phyloP scores from a whole-genome alignment of 2,113 vertebrate genomes.

The Alaudala cheleensis region DNA sequence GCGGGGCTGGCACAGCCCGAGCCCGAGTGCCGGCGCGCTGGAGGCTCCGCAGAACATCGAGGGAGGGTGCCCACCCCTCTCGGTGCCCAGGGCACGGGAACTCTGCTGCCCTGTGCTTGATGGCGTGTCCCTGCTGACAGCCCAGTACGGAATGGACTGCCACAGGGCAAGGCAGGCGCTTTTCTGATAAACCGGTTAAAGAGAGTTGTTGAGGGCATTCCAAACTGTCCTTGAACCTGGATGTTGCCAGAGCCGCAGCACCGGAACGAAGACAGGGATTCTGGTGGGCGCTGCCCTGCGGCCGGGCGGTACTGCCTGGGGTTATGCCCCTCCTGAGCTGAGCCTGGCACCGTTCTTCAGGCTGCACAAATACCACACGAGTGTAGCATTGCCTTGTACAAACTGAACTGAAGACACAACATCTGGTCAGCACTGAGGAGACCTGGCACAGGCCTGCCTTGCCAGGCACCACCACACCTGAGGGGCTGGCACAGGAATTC shows the following conservation, averaged over 20 bases:
- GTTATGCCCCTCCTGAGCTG: neutral
- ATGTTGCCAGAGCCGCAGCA: neutral
- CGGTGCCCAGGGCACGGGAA: neutral
- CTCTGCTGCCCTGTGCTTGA: neutral
- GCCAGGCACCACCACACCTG: rapidly evolving
- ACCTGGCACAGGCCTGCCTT: neutral
- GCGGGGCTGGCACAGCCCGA: neutral
- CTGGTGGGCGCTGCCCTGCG: neutral
- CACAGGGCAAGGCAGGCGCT: neutral
- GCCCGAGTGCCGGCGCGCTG: rapidly evolving
- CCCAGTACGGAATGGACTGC: rapidly evolving
- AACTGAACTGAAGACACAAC: neutral
- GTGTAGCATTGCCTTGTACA: neutral
- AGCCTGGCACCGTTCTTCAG: neutral
- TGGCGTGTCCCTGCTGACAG: neutral
- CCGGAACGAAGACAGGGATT: rapidly evolving
- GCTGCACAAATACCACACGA: rapidly evolving
- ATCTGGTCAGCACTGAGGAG: neutral
- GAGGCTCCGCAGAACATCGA: neutral
- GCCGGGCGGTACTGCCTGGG: neutral
- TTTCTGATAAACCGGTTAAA: neutral
- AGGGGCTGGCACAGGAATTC: neutral
- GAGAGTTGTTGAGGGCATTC: neutral
- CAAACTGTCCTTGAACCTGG: neutral
- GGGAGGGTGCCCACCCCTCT: rapidly evolving